Evolutionary conservation across 2,888 invertebrate genomes (phyloP).

Genomic region (Cremastobaeus sp.): DNA sequence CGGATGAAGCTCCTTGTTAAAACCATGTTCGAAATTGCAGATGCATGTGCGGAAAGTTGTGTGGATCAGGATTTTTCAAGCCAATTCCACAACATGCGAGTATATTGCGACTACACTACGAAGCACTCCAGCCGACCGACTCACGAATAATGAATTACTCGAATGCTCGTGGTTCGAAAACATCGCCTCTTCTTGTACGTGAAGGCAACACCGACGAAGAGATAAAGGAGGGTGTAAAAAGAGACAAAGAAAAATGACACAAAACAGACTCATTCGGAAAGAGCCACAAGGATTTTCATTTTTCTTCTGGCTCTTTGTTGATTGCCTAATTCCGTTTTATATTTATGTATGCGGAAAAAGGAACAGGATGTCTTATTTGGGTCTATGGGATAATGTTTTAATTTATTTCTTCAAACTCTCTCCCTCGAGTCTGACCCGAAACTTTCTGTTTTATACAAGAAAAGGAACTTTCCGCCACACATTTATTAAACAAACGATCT

Average conservation of each 20-base stretch:
- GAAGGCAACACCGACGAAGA: conserved; percentile 51
- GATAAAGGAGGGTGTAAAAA: conserved; percentile 58
- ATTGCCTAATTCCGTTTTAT: conserved; percentile 43
- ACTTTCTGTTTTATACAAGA: too few relatives aligned
- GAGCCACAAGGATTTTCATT: conserved; percentile 48
- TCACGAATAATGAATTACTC: conserved; percentile 58
- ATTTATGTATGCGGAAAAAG: conserved; percentile 35
- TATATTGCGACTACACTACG: conserved; percentile 47
- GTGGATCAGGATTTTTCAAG: conserved; percentile 30
- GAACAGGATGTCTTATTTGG: conserved; percentile 25
- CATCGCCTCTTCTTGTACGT: conserved; percentile 57
- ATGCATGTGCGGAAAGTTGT: conserved; percentile 9
- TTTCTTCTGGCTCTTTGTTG: conserved; percentile 43
- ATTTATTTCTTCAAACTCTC: conserved; percentile 14
- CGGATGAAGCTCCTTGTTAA: too few relatives aligned
- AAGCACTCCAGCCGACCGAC: conserved; percentile 49
- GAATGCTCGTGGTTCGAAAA: conserved; percentile 56
- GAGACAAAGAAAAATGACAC: conserved; percentile 55
- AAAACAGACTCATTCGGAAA: conserved; percentile 44
- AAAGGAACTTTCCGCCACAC: too few relatives aligned
- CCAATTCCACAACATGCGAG: conserved; percentile 22
- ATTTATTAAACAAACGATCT: neutral
- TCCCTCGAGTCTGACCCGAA: too few relatives aligned
- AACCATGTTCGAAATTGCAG: conserved; percentile 29
- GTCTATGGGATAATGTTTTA: conserved; percentile 18